phyloP scores from a whole-genome alignment of 2,888 invertebrate genomes.

The Silvanus unidentatus region DNA sequence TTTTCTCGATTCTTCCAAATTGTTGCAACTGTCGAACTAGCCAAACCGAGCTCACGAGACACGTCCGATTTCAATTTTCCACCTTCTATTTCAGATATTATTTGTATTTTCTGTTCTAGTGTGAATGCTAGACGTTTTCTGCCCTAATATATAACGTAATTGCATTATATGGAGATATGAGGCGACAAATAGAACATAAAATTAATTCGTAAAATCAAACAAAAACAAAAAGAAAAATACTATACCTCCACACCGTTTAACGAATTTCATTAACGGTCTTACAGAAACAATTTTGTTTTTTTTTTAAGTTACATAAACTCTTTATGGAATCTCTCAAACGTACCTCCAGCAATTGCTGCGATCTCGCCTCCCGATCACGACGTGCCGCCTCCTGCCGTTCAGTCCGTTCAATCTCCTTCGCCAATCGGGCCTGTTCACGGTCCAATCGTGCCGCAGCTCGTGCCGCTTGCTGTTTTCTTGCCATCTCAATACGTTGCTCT shows the following conservation, averaged over 20 bases:
- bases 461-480: slow-evolving; percentile 64
- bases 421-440: slow-evolving; percentile 59
- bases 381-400: slow-evolving; percentile 80
- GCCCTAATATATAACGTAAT: slow-evolving; percentile 42
- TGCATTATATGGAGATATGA: too few species aligned
- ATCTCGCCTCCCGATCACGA: slow-evolving; percentile 72
- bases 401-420: slow-evolving; percentile 69
- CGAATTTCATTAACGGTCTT: slow-evolving; percentile 3
- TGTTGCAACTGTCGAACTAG: slow-evolving; percentile 53
- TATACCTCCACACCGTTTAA: slow-evolving; percentile 27
- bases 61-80: slow-evolving; percentile 56
- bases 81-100: slow-evolving; percentile 54
- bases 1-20: slow-evolving; percentile 55
- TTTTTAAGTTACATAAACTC: slow-evolving; percentile 6
- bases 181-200: not conserved
- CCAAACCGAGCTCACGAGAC: slow-evolving; percentile 52
- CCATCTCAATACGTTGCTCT: slow-evolving; percentile 71
- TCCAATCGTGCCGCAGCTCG: slow-evolving; percentile 71
- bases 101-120: slow-evolving; percentile 56
- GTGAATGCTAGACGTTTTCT: slow-evolving; percentile 56
- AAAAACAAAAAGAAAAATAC: slow-evolving; percentile 15
- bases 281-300: slow-evolving; percentile 4
- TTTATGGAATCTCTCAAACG: slow-evolving; percentile 18
- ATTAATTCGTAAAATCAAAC: not conserved
- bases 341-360: slow-evolving; percentile 86